These are phyloP conservation scores for Bembecia ichneumoniformis DNA, from an alignment of 2,888 invertebrate genomes.

Conservation along the genomic window DNA sequence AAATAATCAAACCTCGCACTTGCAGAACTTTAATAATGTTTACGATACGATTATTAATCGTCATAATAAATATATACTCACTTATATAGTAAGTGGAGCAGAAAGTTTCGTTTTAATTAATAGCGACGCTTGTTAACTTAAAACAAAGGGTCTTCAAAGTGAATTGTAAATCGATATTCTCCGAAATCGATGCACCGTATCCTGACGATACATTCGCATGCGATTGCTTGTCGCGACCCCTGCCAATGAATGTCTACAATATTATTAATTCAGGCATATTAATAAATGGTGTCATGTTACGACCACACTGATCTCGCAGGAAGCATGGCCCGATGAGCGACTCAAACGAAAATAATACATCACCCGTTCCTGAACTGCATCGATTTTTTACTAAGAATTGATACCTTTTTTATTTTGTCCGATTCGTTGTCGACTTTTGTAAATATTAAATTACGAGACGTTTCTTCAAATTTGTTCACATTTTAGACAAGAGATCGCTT, in stretches of 20 bases:
- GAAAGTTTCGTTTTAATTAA: no score
- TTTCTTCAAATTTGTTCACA: slow-evolving; percentile 33
- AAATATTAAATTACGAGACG: slow-evolving; percentile 6
- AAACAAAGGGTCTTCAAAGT: not conserved
- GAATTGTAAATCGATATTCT: slow-evolving; percentile 55
- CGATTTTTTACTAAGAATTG: slow-evolving; percentile 41
- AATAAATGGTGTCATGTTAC: slow-evolving; percentile 63
- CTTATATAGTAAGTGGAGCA: no score
- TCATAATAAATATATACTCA: not conserved
- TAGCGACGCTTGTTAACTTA: not conserved
- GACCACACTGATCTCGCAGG: slow-evolving; percentile 69
- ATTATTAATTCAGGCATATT: slow-evolving; percentile 70
- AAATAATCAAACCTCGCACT: slow-evolving; percentile 18
- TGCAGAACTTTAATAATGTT: not conserved
- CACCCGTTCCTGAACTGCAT: slow-evolving; percentile 38
- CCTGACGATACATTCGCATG: slow-evolving; percentile 66
- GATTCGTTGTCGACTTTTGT: slow-evolving; percentile 16
- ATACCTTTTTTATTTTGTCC: slow-evolving; percentile 33
- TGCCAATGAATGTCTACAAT: slow-evolving; percentile 60
- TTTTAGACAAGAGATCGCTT: slow-evolving; percentile 5
- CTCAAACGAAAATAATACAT: slow-evolving; percentile 59
- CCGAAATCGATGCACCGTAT: slow-evolving; percentile 41
- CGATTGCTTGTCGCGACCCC: slow-evolving; percentile 41
- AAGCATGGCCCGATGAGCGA: slow-evolving; percentile 63
- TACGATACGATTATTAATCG: not conserved